phyloP scores from a whole-genome alignment of 2,888 invertebrate genomes.

The Tenodera sinensis region DNA sequence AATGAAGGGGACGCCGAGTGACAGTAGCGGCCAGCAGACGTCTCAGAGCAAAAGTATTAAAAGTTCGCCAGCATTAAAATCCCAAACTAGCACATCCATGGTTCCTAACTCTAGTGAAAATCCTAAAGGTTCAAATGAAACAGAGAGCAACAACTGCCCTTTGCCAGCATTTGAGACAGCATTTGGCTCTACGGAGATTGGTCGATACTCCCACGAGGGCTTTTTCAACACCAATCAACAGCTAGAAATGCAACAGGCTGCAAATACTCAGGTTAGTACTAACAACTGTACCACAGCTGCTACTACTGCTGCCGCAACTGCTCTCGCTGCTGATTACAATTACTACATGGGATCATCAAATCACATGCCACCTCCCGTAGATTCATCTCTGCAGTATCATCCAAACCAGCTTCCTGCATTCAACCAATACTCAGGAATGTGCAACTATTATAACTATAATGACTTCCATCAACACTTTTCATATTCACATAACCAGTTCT shows the following conservation, averaged over 20 bases:
- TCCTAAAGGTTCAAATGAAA: neutral
- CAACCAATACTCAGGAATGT: conserved; percentile 14
- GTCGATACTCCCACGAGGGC: conserved; percentile 61
- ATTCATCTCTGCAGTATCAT: conserved; percentile 7
- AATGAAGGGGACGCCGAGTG: neutral
- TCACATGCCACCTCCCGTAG: neutral
- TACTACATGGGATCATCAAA: conserved; percentile 2
- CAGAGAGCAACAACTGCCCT: conserved; percentile 42
- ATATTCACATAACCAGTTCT: neutral
- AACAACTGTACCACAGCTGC: neutral
- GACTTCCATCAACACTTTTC: conserved; percentile 7
- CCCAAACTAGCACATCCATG: neutral
- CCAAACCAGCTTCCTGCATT: neutral
- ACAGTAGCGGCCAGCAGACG: neutral
- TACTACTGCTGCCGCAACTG: neutral
- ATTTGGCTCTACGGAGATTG: conserved; percentile 81
- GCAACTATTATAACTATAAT: conserved; percentile 10
- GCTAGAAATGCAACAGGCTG: neutral
- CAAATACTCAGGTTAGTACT: conserved; percentile 13
- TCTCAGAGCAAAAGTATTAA: neutral
- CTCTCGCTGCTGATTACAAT: neutral
- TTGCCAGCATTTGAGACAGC: conserved; percentile 81
- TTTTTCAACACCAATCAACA: conserved; percentile 25
- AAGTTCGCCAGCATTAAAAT: neutral
- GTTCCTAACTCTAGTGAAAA: neutral